phyloP scores from a whole-genome alignment of 2,113 vertebrate species.

The Paedocypris sp. region DNA sequence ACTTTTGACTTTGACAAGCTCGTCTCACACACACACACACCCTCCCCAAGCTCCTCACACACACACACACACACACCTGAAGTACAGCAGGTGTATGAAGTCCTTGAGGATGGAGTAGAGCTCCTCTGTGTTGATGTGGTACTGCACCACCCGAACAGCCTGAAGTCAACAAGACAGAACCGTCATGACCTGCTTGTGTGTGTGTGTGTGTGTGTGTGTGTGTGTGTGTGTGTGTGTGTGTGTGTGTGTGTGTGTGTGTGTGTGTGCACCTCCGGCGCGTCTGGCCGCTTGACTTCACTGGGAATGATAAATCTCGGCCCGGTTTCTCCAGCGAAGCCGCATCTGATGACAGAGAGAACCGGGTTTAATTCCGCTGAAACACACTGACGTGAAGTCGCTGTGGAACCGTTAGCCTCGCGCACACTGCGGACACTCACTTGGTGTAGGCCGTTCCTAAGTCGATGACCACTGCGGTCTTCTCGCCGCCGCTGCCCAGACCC shows the following conservation, averaged over 20 bases:
- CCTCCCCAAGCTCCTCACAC: no score
- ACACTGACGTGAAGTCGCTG: not conserved
- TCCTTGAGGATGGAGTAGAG: constrained; percentile 92
- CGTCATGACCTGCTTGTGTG: no score
- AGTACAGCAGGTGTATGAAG: constrained; percentile 94
- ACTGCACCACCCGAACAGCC: constrained; percentile 87
- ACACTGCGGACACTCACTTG: constrained; percentile 68
- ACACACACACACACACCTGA: constrained; percentile 66
- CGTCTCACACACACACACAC: not conserved
- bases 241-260: no score
- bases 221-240: no score
- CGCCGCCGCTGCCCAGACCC: constrained; percentile 81
- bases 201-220: no score
- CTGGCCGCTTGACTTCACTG: constrained; percentile 83
- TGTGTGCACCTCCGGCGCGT: constrained; percentile 75
- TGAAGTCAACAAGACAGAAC: no score
- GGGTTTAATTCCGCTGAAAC: no score
- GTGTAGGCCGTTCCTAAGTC: constrained; percentile 88
- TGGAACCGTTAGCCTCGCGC: not conserved
- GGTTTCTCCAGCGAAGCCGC: constrained; percentile 96
- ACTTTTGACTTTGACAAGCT: no score
- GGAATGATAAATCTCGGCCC: constrained; percentile 95
- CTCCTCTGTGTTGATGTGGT: constrained; percentile 96
- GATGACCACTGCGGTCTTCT: constrained; percentile 88
- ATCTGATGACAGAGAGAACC: constrained; percentile 55